Evolutionary conservation across 2,888 invertebrate genomes (phyloP).

Genomic region (Ectemnius cavifrons): DNA sequence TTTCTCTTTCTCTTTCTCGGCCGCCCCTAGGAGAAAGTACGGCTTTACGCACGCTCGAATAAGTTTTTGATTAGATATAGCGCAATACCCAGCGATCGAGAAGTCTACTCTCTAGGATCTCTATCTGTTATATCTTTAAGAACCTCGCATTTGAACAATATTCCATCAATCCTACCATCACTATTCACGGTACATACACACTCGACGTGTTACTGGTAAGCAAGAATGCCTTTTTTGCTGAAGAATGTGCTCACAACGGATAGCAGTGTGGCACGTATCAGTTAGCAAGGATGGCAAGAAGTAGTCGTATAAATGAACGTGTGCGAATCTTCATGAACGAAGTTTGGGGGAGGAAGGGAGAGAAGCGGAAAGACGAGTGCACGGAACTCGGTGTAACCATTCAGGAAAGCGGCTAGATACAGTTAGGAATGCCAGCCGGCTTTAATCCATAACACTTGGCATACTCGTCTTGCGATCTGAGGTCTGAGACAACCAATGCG

Average conservation of each 20-base stretch:
- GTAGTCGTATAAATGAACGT: no score
- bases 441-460: constrained; percentile 37
- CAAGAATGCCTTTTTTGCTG: no score
- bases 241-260: neutral
- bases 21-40: constrained; percentile 72
- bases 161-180: neutral
- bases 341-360: neutral
- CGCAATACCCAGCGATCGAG: neutral
- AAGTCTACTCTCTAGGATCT: neutral
- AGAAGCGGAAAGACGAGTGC: neutral
- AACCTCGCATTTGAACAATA: no score
- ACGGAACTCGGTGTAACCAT: constrained; percentile 35
- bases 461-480: constrained; percentile 6
- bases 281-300: no score
- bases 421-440: constrained; percentile 66
- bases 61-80: constrained; percentile 45
- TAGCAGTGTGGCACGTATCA: neutral
- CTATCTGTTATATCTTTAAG: no score
- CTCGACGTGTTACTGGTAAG: no score
- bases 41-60: constrained; percentile 60
- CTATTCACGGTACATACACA: neutral
- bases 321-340: no score
- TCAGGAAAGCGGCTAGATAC: constrained; percentile 60
- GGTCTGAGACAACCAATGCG: no score
- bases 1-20: constrained; percentile 27